These are phyloP conservation scores for Etia nguti DNA, from an alignment of 2,113 vertebrate genomes.

Conservation along the genomic window DNA sequence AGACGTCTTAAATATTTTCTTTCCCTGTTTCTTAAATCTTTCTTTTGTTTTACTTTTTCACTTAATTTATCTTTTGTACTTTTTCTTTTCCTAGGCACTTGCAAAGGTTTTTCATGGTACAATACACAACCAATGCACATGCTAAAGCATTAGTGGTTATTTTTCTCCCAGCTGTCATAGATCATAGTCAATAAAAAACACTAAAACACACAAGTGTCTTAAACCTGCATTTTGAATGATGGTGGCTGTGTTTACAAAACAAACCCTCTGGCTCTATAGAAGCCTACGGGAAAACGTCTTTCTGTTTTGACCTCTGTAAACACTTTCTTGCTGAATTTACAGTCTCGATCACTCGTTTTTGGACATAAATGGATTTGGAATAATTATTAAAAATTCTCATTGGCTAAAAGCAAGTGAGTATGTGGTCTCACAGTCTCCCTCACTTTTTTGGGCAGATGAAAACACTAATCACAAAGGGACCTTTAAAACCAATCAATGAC, in stretches of 20 bases:
- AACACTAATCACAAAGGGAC: not conserved
- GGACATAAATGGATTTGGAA: not conserved
- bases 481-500: not conserved
- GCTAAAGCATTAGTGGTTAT: not conserved
- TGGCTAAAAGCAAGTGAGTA: not conserved
- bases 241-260: not conserved
- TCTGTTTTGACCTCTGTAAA: not conserved
- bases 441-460: not conserved
- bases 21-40: not conserved
- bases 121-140: not conserved
- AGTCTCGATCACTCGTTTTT: not conserved
- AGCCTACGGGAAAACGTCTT: fast-evolving
- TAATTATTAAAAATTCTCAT: not conserved
- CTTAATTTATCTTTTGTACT: not conserved
- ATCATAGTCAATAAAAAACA: not conserved
- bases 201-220: not conserved
- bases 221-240: not conserved
- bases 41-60: not conserved
- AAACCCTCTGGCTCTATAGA: too few relatives aligned
- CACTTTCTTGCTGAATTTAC: not conserved
- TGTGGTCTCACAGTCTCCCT: not conserved
- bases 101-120: fast-evolving
- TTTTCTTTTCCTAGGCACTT: not conserved
- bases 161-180: not conserved
- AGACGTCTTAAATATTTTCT: not conserved